Conservation (phyloP, 2,888 invertebrate species). For the Thysanoteuthis rhombus region DNA sequence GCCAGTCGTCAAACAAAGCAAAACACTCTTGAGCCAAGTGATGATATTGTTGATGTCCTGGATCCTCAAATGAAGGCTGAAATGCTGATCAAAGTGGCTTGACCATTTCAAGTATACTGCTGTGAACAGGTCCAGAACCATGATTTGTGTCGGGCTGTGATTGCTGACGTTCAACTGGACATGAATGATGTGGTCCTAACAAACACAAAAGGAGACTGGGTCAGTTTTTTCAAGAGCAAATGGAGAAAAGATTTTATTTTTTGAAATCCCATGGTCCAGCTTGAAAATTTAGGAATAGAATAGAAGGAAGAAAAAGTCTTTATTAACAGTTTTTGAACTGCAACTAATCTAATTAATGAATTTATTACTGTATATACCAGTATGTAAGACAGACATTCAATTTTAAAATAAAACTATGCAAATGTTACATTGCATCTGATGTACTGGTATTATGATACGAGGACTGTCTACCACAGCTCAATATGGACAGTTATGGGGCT, state of each 20-base stretch:
- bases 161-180: conserved; percentile 15
- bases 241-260: neutral
- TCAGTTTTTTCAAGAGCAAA: no score
- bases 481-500: no score
- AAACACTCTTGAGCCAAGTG: neutral
- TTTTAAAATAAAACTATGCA: no score
- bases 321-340: neutral
- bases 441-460: no score
- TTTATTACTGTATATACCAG: no score
- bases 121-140: conserved; percentile 18
- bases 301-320: neutral
- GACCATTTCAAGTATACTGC: conserved; percentile 28
- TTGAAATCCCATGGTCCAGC: neutral
- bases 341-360: no score
- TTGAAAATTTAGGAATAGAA: neutral
- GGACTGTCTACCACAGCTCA: no score
- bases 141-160: conserved; percentile 25
- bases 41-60: conserved; percentile 19
- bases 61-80: neutral
- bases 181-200: conserved; percentile 20
- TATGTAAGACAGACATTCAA: no score
- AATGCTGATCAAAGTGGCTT: neutral
- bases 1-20: conserved; percentile 1
- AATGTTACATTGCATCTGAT: no score
- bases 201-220: neutral